These are phyloP conservation scores for Oscarella lobularis DNA, from an alignment of 37 sponge, comb jelly and placozoan genomes.

Conservation along the genomic window DNA sequence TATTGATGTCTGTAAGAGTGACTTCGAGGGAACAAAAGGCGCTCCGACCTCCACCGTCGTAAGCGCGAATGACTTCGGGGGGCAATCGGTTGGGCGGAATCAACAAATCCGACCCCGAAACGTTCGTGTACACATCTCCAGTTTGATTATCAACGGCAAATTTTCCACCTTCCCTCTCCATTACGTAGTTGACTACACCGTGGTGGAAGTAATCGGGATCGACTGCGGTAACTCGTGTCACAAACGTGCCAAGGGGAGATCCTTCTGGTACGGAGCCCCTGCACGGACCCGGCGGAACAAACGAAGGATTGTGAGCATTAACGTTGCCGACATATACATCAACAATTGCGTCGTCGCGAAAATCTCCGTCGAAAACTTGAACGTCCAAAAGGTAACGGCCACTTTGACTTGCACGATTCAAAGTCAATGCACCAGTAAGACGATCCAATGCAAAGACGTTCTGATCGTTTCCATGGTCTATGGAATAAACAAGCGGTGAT, in stretches of 20 bases:
- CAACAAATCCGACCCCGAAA: no score
- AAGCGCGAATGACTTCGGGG: background rate
- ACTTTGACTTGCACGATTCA: background rate
- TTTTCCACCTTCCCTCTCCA: background rate
- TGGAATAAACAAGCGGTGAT: background rate
- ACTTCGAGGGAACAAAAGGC: background rate
- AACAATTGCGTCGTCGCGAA: background rate
- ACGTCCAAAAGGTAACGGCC: background rate
- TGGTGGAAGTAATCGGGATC: background rate
- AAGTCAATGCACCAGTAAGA: background rate
- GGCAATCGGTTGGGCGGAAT: no score
- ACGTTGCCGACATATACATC: background rate
- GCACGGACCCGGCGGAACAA: background rate
- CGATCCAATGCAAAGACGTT: background rate
- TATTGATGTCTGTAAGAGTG: background rate
- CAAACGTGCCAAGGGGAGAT: background rate
- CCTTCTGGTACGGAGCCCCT: background rate
- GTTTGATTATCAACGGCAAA: background rate
- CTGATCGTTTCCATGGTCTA: background rate
- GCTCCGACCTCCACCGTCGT: background rate
- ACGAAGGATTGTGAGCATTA: background rate
- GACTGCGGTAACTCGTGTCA: background rate
- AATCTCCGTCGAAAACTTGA: background rate
- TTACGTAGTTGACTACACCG: background rate
- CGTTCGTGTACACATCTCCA: background rate